Evolutionary conservation across 1,140 invertebrate genomes (phyloP), one percentile per base, ranked within the genome.

Genomic region (Plodia interpunctella): DNA sequence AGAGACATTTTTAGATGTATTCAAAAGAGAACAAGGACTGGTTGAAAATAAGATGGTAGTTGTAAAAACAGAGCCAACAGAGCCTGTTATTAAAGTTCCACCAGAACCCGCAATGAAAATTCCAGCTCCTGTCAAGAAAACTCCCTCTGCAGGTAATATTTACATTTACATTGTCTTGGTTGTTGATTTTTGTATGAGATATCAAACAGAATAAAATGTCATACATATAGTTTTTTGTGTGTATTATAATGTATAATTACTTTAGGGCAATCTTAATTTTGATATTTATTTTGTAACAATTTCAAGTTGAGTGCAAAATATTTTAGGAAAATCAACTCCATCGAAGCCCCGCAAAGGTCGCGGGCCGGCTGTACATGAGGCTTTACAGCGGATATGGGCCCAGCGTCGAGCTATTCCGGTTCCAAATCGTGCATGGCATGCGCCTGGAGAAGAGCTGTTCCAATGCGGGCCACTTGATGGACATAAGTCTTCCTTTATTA

Each of bases 371-470:
- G 65, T 90, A 20, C 90, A 90, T 54, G 90, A 91, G 63, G 87
- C 88, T 0, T 63, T 91, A 50, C 89, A 90, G 62, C 87, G 90
- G 86, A 91, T 91, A 91, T 78, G 78, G 0, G 25, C 66, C 30
- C 67, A 73, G 50, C 30, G 64, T 5, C 62, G 70, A 25, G 81
- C 72, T 6, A 21, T 80, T 21, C 73, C 78, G 5, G 44, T 84
- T 15, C 70, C 76, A 0, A 87, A 80, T 44, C 51, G 66, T 13
- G 53, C 66, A 13, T 91, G 90, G 90, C 87, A 90, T 59, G 83
- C 90, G 0, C 90, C 90, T 0, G 86, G 81, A n/a, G 76, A 87
- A 18, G 79, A 83, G 10, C 67, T 90, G 21, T 90, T 88, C 54
- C 74, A 80, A 49, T 90, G 83, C 58, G 87, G 82, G 5, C 80